Percentiles rank a stretch among this genome's conserved stretches.
Evolutionary conservation across 2,113 vertebrate genomes (phyloP).

Genomic region (Atrichornis clamosus): DNA sequence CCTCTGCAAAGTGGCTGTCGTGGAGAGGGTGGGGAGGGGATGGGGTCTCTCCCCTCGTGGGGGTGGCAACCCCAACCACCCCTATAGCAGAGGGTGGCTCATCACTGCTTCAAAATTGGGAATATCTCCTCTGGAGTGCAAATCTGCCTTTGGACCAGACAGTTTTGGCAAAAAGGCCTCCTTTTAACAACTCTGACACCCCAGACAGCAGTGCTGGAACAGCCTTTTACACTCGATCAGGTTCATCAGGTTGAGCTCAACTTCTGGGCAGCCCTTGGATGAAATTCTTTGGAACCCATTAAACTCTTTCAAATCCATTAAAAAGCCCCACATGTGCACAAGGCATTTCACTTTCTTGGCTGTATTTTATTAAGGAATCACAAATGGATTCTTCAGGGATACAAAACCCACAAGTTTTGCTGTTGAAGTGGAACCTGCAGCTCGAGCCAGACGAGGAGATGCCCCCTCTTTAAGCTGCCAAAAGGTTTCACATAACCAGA

Average conservation of each 20-base stretch:
- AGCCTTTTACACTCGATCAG: background rate
- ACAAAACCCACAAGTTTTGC: background rate
- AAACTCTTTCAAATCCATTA: background rate
- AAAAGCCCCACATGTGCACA: background rate
- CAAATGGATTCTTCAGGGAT: background rate
- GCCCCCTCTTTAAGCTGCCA: background rate
- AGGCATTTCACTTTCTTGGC: background rate
- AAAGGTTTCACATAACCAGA: background rate
- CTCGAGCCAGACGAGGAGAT: background rate
- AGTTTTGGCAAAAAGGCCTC: background rate
- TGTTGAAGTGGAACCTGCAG: background rate
- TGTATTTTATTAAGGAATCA: background rate
- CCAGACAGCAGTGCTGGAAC: background rate
- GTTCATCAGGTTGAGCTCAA: background rate
- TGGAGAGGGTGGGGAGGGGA: background rate
- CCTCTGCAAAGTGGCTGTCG: background rate
- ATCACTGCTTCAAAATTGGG: background rate
- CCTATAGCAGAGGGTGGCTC: background rate
- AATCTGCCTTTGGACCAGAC: background rate
- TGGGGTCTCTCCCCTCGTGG: background rate
- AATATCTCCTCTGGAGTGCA: background rate
- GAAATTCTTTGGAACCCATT: background rate
- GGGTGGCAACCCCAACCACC: fast-evolving
- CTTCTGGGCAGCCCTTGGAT: background rate
- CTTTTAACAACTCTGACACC: background rate